Percentiles rank a stretch among this genome's conserved stretches.
Conservation (phyloP, 2,113 vertebrate species). For the Dermatemys mawii region DNA sequence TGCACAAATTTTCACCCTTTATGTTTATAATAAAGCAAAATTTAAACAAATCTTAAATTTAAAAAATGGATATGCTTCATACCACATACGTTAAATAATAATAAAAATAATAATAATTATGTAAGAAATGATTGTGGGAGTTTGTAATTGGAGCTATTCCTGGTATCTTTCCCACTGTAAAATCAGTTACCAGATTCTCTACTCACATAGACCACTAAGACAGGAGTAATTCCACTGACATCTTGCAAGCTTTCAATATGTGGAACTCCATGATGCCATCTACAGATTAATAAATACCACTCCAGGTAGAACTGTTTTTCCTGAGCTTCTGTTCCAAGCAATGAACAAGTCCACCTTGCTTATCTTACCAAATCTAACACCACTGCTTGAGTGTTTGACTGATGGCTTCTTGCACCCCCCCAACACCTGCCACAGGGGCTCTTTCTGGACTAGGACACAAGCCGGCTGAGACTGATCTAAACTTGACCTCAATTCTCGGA, state of each 20-base stretch:
- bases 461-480: slow-evolving; percentile 13
- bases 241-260: background rate
- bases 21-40: background rate
- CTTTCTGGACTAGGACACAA: background rate
- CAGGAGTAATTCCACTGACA: background rate
- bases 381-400: background rate
- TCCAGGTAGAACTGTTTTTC: background rate
- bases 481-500: background rate
- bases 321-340: background rate
- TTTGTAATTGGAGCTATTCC: background rate
- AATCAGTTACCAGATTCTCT: background rate
- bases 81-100: too few species aligned
- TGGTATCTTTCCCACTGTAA: background rate
- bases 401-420: background rate
- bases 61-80: background rate
- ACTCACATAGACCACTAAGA: background rate
- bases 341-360: fast-evolving
- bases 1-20: background rate
- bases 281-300: background rate
- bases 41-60: background rate
- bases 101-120: too few species aligned
- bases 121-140: background rate
- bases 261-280: background rate
- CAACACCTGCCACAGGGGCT: background rate
- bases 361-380: background rate